phyloP scores from a whole-genome alignment of 2,888 invertebrate genomes.

The Biston betularia region DNA sequence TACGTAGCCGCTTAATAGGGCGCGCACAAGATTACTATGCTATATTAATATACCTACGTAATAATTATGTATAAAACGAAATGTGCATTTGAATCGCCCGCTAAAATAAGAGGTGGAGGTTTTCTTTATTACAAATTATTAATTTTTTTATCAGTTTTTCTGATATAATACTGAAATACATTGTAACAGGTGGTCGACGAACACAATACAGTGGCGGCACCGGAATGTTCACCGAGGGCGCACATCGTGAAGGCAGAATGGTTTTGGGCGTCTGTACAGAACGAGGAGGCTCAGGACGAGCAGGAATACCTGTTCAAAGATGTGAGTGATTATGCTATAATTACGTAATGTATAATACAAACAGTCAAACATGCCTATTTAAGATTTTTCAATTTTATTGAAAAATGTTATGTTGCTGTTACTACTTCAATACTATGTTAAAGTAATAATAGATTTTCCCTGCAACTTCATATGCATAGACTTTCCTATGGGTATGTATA shows the following conservation, averaged over 20 bases:
- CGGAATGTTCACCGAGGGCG: conserved; percentile 90
- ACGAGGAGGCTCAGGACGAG: conserved; percentile 97
- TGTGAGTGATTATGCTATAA: conserved; percentile 82
- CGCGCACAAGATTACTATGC: conserved; percentile 50
- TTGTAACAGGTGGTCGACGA: conserved; percentile 93
- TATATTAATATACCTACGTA: conserved; percentile 43
- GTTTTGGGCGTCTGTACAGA: conserved; percentile 99
- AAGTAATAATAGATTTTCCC: too few relatives aligned
- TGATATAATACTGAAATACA: conserved; percentile 4
- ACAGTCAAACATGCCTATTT: too few relatives aligned
- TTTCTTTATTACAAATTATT: conserved; percentile 14
- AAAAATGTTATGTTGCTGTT: too few relatives aligned
- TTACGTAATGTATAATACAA: too few relatives aligned
- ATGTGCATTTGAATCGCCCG: conserved; percentile 45
- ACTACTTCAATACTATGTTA: too few relatives aligned
- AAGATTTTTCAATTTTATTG: too few relatives aligned
- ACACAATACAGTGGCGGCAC: conserved; percentile 89
- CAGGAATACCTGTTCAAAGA: conserved; percentile 95
- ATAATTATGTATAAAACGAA: conserved; percentile 24
- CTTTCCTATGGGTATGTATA: too few relatives aligned
- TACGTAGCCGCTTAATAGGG: conserved; percentile 59
- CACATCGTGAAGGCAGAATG: conserved; percentile 96
- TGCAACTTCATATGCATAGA: too few relatives aligned
- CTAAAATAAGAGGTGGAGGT: conserved; percentile 31
- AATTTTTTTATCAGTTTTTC: conserved; percentile 17